Conservation (phyloP, 2,797 vertebrate genomes). For the Urosaurus nigricauda region DNA sequence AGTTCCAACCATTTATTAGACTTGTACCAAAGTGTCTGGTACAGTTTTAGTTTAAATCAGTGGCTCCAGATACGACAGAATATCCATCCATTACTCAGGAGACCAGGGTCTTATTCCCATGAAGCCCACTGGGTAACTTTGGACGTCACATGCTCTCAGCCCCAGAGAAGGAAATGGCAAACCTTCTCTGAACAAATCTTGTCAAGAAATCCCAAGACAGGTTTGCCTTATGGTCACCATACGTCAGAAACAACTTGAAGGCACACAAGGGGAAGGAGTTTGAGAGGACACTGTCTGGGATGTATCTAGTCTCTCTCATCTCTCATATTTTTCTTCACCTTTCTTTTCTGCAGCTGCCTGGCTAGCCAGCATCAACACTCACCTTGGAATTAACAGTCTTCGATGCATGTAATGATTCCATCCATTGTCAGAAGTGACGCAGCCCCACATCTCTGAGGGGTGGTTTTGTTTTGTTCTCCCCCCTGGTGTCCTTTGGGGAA, state of each 20-base stretch:
- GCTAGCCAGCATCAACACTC: not conserved
- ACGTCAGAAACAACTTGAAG: too few relatives aligned
- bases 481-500: not conserved
- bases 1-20: not conserved
- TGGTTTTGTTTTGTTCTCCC: too few relatives aligned
- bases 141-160: too few relatives aligned
- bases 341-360: not conserved
- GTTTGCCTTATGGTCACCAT: too few relatives aligned
- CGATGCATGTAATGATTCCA: not conserved
- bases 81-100: not conserved
- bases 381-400: not conserved
- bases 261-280: not conserved
- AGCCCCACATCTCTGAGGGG: not conserved
- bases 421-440: not conserved
- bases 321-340: not conserved
- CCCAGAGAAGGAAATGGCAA: too few relatives aligned
- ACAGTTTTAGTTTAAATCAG: not conserved
- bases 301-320: not conserved
- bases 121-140: too few relatives aligned
- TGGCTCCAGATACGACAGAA: not conserved
- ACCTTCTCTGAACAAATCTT: too few relatives aligned
- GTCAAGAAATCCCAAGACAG: too few relatives aligned
- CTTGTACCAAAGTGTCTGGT: not conserved
- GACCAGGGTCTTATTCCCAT: too few relatives aligned
- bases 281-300: not conserved